These are phyloP conservation scores for Aspiorhynchus laticeps DNA, from an alignment of 2,113 vertebrate species.

Conservation along the genomic window DNA sequence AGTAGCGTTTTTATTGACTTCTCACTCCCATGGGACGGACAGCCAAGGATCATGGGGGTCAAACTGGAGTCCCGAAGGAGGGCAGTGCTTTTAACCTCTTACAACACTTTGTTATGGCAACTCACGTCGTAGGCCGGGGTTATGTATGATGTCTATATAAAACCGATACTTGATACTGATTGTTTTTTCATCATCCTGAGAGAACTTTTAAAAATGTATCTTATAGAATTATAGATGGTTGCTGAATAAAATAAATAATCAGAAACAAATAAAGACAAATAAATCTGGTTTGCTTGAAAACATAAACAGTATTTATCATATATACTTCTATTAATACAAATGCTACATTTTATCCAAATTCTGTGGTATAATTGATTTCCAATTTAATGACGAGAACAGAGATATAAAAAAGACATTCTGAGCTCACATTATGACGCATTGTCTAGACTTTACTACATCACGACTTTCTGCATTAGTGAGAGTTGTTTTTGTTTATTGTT, in stretches of 20 bases:
- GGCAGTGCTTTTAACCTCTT: constrained; percentile 42
- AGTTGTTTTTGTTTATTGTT: constrained; percentile 55
- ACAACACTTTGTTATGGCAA: background rate
- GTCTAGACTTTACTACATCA: constrained; percentile 44
- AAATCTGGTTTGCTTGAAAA: background rate
- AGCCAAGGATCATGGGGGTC: constrained; percentile 41
- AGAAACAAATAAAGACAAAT: background rate
- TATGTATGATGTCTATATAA: background rate
- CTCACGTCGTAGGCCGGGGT: background rate
- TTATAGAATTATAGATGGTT: background rate
- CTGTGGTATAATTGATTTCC: background rate
- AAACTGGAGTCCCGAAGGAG: constrained; percentile 20
- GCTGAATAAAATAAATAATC: background rate
- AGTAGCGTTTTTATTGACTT: constrained; percentile 55
- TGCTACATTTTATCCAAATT: background rate
- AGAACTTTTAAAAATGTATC: background rate
- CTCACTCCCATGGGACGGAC: constrained; percentile 37
- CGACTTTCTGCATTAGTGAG: constrained; percentile 15
- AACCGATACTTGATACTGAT: background rate
- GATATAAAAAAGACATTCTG: background rate
- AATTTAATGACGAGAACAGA: background rate
- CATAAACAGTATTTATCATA: background rate
- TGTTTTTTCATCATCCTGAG: background rate
- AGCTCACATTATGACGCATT: background rate
- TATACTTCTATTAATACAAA: background rate